Evolutionary conservation across 2,888 invertebrate genomes (phyloP), one percentile per base, ranked within the genome.

Genomic region (Trypoxylon attenuatum): DNA sequence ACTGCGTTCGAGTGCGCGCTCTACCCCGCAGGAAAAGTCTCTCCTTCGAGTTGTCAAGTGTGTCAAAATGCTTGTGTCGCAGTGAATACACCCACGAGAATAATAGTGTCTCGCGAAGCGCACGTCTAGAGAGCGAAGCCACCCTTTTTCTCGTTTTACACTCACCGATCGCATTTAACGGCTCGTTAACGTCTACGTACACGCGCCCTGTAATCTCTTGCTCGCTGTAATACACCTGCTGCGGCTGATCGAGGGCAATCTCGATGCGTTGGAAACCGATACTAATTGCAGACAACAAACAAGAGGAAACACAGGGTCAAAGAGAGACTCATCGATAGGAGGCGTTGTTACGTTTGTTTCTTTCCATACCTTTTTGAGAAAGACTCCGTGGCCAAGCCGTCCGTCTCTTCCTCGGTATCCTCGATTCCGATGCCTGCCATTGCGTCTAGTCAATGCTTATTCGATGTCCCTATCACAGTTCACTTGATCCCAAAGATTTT

Each of bases 201-300:
- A 84, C 77, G 22, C 64, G 76, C 13, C 84, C 84, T 2, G 74
- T 66, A 25, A 84, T 55, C 27, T 50, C 55, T 43, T 80, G 71
- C 2, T 83, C 83, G 29, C 71, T 69, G 43, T 77, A 71, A 53
- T 76, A 82, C n/a, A 83, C 81, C 21, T 78, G 68, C 19, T 82
- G 78, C 1, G 66, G 60, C 49, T 79, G 73, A 57, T 82, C 79
- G 21, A 84, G 69, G 3, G 54, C 41, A 13, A 84, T 66, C 1
- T 80, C 77, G 43, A 83, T 71, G 2, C 73, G 54, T 23, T 71
- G 56, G 10, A 83, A 57, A 6, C 79, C 82, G 33, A 78, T 71
- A 16, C 83, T 83, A 43, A 25, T 68, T 58, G 39, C n/a, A 18
- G 41, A 49, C 23, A 55, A 59, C 27, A 38, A 33, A 13, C 5